Evolutionary conservation across 2,888 invertebrate species (phyloP).

Genomic region (Cheiracanthium punctorium): DNA sequence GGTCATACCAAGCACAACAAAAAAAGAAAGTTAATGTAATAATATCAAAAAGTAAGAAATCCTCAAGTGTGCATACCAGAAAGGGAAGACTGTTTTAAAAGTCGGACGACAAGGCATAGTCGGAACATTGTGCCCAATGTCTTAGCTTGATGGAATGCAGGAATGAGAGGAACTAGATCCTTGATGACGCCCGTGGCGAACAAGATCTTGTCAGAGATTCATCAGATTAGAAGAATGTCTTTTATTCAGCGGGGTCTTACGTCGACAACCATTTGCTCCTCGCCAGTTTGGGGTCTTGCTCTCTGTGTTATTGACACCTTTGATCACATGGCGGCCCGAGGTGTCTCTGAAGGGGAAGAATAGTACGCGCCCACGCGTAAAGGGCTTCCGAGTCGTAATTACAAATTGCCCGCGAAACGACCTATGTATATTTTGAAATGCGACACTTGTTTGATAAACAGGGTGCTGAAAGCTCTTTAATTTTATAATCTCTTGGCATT

Average conservation of each 20-base stretch:
- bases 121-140: constrained; percentile 56
- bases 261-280: background rate
- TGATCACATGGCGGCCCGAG: background rate
- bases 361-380: too few species aligned
- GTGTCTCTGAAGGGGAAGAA: too few species aligned
- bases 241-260: constrained; percentile 19
- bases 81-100: constrained; percentile 45
- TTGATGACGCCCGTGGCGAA: constrained; percentile 58
- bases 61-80: constrained; percentile 52
- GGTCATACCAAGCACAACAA: constrained; percentile 23
- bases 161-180: constrained; percentile 49
- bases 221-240: constrained; percentile 33
- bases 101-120: constrained; percentile 35
- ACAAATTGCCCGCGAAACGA: too few species aligned
- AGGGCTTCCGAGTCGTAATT: too few species aligned
- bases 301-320: constrained; percentile 6
- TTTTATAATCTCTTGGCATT: too few species aligned
- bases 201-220: constrained; percentile 50
- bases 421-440: too few species aligned
- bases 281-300: background rate
- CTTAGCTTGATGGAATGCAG: constrained; percentile 66
- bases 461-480: too few species aligned
- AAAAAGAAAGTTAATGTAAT: constrained; percentile 55
- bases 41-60: constrained; percentile 48
- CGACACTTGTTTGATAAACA: too few species aligned